Percentiles rank a stretch among this genome's conserved stretches.
phyloP scores from a whole-genome alignment of 2,113 vertebrate species.

The Tetrao urogallus region DNA sequence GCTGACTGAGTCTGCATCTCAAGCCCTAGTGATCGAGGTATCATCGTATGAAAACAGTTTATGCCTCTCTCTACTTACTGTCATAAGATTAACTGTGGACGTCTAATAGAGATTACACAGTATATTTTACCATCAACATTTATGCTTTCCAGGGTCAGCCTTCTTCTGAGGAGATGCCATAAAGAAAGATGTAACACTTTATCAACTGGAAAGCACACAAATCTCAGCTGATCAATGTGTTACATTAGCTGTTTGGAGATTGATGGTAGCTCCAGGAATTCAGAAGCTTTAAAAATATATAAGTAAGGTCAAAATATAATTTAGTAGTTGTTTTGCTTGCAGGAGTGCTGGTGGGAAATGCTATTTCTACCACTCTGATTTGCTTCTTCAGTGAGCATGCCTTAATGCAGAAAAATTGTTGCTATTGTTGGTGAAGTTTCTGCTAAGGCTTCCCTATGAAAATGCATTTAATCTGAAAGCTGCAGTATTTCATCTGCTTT shows the following conservation, averaged over 20 bases:
- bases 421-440: slow-evolving; percentile 17
- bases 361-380: slow-evolving; percentile 9
- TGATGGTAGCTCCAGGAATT: not conserved
- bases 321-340: slow-evolving; percentile 3
- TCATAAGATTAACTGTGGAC: slow-evolving; percentile 38
- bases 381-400: not conserved
- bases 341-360: not conserved
- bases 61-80: not conserved
- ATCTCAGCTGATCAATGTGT: slow-evolving; percentile 21
- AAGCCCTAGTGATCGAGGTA: not conserved
- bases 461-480: slow-evolving; percentile 31
- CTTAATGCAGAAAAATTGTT: slow-evolving; percentile 23
- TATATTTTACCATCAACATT: slow-evolving; percentile 20
- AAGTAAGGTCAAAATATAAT: slow-evolving; percentile 16
- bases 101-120: slow-evolving; percentile 27
- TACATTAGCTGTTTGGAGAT: not conserved
- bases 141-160: slow-evolving; percentile 13
- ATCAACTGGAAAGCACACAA: slow-evolving; percentile 27
- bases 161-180: slow-evolving; percentile 34
- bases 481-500: slow-evolving; percentile 46
- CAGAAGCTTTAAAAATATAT: slow-evolving; percentile 6
- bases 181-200: not conserved
- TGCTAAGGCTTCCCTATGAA: slow-evolving; percentile 35
- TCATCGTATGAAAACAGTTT: slow-evolving; percentile 28
- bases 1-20: slow-evolving; percentile 14